Conservation (phyloP, 2,797 vertebrate genomes). For the Anableps anableps region DNA sequence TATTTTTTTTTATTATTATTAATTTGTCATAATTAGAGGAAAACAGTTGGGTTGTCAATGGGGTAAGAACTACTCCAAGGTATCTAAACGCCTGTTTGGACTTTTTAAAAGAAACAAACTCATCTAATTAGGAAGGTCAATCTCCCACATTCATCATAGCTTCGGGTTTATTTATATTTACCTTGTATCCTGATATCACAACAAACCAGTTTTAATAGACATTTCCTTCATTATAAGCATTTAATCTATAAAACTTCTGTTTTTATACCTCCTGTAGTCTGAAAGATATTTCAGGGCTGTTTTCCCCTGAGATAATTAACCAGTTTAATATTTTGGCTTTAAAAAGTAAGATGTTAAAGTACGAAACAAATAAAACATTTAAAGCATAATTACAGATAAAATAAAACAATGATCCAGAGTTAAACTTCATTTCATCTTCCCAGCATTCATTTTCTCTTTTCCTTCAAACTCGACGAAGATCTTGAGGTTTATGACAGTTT, state of each 20-base stretch:
- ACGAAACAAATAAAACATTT: background rate
- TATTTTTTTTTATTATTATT: too few species aligned
- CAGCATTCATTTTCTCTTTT: background rate
- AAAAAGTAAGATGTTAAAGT: background rate
- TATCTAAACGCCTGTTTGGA: background rate
- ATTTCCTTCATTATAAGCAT: background rate
- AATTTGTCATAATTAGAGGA: background rate
- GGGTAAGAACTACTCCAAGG: background rate
- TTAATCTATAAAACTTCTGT: background rate
- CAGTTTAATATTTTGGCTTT: background rate
- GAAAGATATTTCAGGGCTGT: too few species aligned
- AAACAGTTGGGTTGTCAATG: too few species aligned
- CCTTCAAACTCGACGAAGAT: background rate
- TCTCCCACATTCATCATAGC: background rate
- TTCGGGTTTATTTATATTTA: too few species aligned
- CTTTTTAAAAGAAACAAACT: conserved; percentile 3
- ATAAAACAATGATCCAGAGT: background rate
- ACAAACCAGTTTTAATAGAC: too few species aligned
- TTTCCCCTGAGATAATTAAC: too few species aligned
- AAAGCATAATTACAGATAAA: background rate
- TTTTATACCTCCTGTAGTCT: too few species aligned
- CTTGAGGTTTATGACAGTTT: background rate
- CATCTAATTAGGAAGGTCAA: background rate
- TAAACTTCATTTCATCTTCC: background rate
- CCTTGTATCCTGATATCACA: too few species aligned